Evolutionary conservation across 2,888 invertebrate genomes (phyloP), one percentile per base, ranked within the genome.

Genomic region (Sipha maydis): DNA sequence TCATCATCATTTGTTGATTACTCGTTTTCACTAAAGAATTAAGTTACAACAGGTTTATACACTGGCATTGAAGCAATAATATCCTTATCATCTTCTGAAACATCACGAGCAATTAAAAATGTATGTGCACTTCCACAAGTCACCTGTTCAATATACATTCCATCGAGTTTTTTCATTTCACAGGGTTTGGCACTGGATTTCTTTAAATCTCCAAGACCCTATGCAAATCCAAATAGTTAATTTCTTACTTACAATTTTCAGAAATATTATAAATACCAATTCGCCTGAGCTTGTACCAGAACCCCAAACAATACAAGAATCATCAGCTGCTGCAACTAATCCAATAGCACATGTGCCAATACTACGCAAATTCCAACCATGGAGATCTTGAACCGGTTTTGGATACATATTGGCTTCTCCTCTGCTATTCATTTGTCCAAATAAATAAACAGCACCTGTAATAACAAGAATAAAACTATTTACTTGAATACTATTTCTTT

Each of bases 391-490:
- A 5, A 98, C 96, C 0, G 97, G 97, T 91, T 98, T 98, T 0
- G 98, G 98, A 92, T 98, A 98, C 98, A 98, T 98, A 91, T 97
- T 97, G 4, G 98, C 98, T 92, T 98, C 98, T 0, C 98, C 98
- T 0, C 97, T 96, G 89, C 97, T 95, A 91, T 98, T 98, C 0
- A 96, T 96, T 92, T 97, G 97, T 0, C 98, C 98, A 92, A 98
- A 98, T 92, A 98, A 92, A 92, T 95, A 97, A 83, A 96, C 92
- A 4, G 94, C 94, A 73, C 95, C 95, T 93, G 92, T 4, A 54
- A 67, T 28, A 38, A 67, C 25, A 41, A 89, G 56, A 2, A 73
- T 25, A 31, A 41, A 76, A 28, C 48, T 4, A 73, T 19, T 31
- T 38, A 71, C 19, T 71, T 8, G 1, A n/a, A 61, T n/a, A 54